Conservation (phyloP, 2,888 invertebrate species). For the Magallana nippona region DNA sequence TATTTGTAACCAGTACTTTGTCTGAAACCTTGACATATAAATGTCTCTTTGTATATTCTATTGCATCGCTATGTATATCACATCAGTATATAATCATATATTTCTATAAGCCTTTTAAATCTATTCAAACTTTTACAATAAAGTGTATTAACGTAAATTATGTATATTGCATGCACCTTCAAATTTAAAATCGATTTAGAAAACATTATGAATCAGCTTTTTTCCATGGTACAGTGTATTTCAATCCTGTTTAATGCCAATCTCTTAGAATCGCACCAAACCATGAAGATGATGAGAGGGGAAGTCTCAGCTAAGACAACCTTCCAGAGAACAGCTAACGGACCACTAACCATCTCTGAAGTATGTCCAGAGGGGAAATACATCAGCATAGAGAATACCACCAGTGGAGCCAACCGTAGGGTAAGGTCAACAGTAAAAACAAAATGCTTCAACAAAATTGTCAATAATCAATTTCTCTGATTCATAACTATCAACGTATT, state of each 20-base stretch:
- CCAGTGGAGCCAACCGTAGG: constrained; percentile 68
- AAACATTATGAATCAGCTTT: too few species aligned
- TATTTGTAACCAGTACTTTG: too few species aligned
- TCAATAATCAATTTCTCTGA: too few species aligned
- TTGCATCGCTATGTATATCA: background rate
- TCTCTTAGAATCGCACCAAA: constrained; percentile 61
- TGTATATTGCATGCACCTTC: too few species aligned
- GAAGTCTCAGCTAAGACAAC: constrained; percentile 82
- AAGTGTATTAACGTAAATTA: too few species aligned
- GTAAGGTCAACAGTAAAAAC: constrained; percentile 53
- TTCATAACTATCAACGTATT: background rate
- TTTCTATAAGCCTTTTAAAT: background rate
- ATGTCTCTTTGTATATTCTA: background rate
- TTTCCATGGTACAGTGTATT: too few species aligned
- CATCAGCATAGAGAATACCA: constrained; percentile 81
- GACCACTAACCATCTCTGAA: constrained; percentile 81
- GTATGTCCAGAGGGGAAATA: constrained; percentile 81
- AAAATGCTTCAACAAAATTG: background rate
- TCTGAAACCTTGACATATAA: background rate
- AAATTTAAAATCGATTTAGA: too few species aligned
- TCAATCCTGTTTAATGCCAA: background rate
- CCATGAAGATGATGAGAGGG: constrained; percentile 79
- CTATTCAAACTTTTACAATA: too few species aligned
- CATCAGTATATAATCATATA: background rate
- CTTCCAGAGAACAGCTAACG: constrained; percentile 82